Conservation (phyloP, 1,140 invertebrate genomes). For the Dysdera silvatica region DNA sequence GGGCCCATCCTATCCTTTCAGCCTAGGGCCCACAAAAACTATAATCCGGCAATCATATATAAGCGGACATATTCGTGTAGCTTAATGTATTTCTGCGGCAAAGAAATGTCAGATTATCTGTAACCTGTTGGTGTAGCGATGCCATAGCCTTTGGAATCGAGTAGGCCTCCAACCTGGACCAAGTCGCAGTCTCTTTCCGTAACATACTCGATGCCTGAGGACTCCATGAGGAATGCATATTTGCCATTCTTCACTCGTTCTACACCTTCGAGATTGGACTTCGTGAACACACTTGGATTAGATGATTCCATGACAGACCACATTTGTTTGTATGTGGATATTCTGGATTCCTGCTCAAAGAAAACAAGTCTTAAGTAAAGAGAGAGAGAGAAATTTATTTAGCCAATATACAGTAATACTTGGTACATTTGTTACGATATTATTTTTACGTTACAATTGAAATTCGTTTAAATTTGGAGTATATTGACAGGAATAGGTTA, state of each 20-base stretch:
- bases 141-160: constrained; percentile 65
- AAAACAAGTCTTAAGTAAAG: too few relatives aligned
- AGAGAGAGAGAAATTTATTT: neutral
- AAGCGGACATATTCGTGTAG: too few relatives aligned
- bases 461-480: too few relatives aligned
- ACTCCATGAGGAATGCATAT: constrained; percentile 75
- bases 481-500: too few relatives aligned
- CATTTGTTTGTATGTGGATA: constrained; percentile 71
- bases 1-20: too few relatives aligned
- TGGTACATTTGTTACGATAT: too few relatives aligned
- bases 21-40: too few relatives aligned
- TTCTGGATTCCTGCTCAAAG: constrained; percentile 86
- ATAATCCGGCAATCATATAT: too few relatives aligned
- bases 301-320: constrained; percentile 71
- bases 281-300: constrained; percentile 69
- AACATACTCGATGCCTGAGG: constrained; percentile 67
- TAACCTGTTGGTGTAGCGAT: constrained; percentile 83
- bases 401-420: too few relatives aligned
- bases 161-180: constrained; percentile 62
- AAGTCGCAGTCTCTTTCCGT: constrained; percentile 65
- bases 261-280: constrained; percentile 73
- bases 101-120: neutral
- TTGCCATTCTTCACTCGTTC: constrained; percentile 66
- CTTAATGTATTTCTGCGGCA: neutral
- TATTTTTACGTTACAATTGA: too few relatives aligned